These are phyloP conservation scores for Bicyclus anynana DNA, from an alignment of 1,140 invertebrate species.

Conservation along the genomic window DNA sequence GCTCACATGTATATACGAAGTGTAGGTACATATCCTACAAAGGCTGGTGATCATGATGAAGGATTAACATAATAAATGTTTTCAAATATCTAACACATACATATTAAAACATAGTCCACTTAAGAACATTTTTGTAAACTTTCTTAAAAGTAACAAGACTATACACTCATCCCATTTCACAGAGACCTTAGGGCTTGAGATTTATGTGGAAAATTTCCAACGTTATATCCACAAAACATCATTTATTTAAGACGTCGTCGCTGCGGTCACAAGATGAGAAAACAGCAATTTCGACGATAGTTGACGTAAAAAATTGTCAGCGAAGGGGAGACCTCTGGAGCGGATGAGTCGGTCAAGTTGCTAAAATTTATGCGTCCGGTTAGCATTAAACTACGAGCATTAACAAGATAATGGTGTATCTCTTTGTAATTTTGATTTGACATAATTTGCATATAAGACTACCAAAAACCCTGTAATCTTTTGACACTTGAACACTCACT, in stretches of 20 bases:
- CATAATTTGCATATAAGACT: too few species aligned
- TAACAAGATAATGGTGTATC: neutral
- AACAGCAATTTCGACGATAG: conserved; percentile 25
- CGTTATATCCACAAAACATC: neutral
- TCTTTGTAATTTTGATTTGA: neutral
- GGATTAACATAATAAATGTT: too few species aligned
- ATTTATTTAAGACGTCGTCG: neutral
- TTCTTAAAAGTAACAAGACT: too few species aligned
- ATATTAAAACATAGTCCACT: too few species aligned
- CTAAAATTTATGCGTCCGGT: conserved; percentile 66
- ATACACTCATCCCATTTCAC: too few species aligned
- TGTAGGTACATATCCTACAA: too few species aligned
- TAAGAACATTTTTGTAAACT: too few species aligned
- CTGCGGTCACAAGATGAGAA: conserved; percentile 13
- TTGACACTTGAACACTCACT: too few species aligned
- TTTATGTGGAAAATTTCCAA: neutral
- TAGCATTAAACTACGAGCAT: conserved; percentile 8
- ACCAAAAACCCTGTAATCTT: too few species aligned
- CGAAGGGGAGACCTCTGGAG: conserved; percentile 24
- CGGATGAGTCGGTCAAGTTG: conserved; percentile 44
- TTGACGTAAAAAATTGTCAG: conserved; percentile 24
- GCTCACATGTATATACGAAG: too few species aligned
- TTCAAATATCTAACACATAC: too few species aligned
- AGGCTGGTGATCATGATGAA: too few species aligned
- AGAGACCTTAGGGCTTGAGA: neutral